Evolutionary conservation across 2,888 invertebrate genomes (phyloP).

Genomic region (Himalopsyche tibetana): DNA sequence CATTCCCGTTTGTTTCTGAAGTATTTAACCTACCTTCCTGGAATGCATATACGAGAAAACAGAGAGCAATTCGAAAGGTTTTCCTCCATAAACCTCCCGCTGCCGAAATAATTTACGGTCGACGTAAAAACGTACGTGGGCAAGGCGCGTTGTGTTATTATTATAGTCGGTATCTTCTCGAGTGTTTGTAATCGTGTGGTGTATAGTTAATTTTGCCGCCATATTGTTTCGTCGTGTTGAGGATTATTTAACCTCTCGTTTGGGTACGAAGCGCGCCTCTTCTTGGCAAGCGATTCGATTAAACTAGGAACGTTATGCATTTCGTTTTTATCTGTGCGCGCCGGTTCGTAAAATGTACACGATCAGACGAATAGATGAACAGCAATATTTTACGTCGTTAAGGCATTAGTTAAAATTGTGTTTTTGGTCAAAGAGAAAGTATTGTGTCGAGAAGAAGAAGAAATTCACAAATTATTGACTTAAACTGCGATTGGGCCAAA

Average conservation of each 20-base stretch:
- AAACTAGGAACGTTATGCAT: too few relatives aligned
- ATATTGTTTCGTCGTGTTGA: slow-evolving; percentile 1
- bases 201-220: neutral
- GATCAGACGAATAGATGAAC: too few relatives aligned
- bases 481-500: too few relatives aligned
- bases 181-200: slow-evolving; percentile 18
- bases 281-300: too few relatives aligned
- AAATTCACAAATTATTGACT: too few relatives aligned
- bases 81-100: slow-evolving; percentile 13
- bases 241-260: neutral
- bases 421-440: too few relatives aligned
- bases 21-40: neutral
- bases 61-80: neutral
- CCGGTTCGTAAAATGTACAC: too few relatives aligned
- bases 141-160: neutral
- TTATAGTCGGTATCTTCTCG: neutral
- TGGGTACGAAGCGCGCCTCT: too few relatives aligned
- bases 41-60: neutral
- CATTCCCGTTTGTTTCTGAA: neutral
- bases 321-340: too few relatives aligned
- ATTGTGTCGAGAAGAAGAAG: too few relatives aligned
- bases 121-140: slow-evolving; percentile 19
- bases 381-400: too few relatives aligned
- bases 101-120: slow-evolving; percentile 31
- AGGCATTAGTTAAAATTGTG: too few relatives aligned